These are phyloP conservation scores for Dioctria linearis DNA, from an alignment of 2,888 invertebrate genomes.

Conservation along the genomic window DNA sequence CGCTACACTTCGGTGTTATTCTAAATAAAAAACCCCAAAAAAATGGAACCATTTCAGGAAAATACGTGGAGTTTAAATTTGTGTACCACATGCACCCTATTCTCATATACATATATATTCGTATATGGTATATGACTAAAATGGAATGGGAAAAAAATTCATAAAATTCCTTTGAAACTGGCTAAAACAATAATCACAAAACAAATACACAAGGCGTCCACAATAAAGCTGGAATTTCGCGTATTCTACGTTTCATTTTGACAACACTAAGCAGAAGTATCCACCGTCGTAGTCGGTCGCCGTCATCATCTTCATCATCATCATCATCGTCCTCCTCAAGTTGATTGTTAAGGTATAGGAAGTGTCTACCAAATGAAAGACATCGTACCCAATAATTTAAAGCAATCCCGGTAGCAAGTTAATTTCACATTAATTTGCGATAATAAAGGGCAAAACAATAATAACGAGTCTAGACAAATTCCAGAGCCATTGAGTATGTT, in stretches of 20 bases:
- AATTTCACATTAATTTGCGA: conserved; percentile 29
- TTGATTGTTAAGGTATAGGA: neutral
- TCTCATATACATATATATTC: too few species aligned
- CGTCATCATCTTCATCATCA: neutral
- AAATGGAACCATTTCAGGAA: too few species aligned
- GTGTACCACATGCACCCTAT: too few species aligned
- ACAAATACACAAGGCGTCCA: neutral
- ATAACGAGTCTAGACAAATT: conserved; percentile 37
- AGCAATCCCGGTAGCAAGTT: conserved; percentile 14
- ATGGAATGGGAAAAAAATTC: conserved; percentile 23
- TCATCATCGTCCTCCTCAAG: neutral
- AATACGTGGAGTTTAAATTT: too few species aligned
- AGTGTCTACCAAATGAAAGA: neutral
- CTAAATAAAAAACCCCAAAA: too few species aligned
- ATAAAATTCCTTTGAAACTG: conserved; percentile 36
- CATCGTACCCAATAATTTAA: conserved; percentile 23
- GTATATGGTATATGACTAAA: too few species aligned
- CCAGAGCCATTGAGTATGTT: neutral
- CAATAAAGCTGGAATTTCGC: neutral
- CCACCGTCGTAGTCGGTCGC: neutral
- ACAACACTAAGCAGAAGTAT: neutral
- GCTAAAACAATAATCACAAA: neutral
- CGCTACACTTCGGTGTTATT: too few species aligned
- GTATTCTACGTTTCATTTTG: neutral
- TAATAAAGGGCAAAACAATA: conserved; percentile 1